A percentile compares a stretch with the other conserved stretches of the same genome.
Evolutionary conservation across 2,113 vertebrate genomes (phyloP).

Genomic region (Galbula dea): DNA sequence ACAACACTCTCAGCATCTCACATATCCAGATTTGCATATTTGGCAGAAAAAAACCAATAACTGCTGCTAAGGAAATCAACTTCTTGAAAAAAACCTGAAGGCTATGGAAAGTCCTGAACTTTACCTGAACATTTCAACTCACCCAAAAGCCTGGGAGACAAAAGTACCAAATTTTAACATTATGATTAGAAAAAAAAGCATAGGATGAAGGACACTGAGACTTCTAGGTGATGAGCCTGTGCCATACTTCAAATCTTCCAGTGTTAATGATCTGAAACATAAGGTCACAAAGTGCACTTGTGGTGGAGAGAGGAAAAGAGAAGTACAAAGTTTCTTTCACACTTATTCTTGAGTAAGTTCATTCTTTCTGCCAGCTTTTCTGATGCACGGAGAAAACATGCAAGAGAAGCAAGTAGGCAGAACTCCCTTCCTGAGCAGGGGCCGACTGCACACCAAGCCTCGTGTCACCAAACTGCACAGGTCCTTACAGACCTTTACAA

Average conservation of each 20-base stretch:
- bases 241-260: not conserved
- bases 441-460: not conserved
- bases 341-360: not conserved
- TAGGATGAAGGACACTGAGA: not conserved
- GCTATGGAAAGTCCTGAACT: not conserved
- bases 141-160: not conserved
- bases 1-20: not conserved
- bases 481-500: not conserved
- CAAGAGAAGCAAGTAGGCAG: not conserved
- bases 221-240: not conserved
- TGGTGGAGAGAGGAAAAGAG: not conserved
- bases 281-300: not conserved
- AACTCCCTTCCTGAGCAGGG: not conserved
- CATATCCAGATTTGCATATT: not conserved
- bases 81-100: not conserved
- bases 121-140: not conserved
- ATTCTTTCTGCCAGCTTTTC: not conserved
- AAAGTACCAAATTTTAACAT: not conserved
- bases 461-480: not conserved
- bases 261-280: not conserved
- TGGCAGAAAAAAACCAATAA: not conserved
- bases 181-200: not conserved
- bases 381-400: not conserved
- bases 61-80: not conserved
- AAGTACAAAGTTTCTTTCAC: not conserved